These are phyloP conservation scores for Diarsia rubi DNA, from an alignment of 2,888 invertebrate genomes.

Conservation along the genomic window DNA sequence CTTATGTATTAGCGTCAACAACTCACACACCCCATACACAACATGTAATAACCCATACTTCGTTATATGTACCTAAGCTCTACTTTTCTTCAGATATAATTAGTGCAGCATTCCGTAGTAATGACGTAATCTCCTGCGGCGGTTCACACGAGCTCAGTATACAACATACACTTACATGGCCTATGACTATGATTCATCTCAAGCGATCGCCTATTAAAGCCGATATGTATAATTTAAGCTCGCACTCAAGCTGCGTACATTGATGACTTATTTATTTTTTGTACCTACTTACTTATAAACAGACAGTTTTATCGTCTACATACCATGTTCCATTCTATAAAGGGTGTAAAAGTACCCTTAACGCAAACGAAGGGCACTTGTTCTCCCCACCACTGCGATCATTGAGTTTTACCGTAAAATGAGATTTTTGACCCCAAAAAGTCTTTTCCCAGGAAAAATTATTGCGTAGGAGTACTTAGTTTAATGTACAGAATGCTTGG, in stretches of 20 bases:
- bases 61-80: constrained; percentile 62
- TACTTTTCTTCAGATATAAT: constrained; percentile 71
- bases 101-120: constrained; percentile 78
- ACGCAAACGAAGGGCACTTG: too few relatives aligned
- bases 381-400: too few relatives aligned
- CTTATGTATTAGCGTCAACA: not conserved
- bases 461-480: too few relatives aligned
- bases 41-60: constrained; percentile 6
- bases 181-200: constrained; percentile 65
- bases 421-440: too few relatives aligned
- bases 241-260: constrained; percentile 15
- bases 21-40: not conserved
- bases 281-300: not conserved
- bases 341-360: too few relatives aligned
- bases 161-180: constrained; percentile 65
- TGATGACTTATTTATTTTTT: constrained; percentile 5
- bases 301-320: not conserved
- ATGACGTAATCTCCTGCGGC: constrained; percentile 55
- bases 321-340: not conserved
- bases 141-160: constrained; percentile 66
- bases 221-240: constrained; percentile 31
- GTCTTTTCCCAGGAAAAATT: too few relatives aligned
- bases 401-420: too few relatives aligned
- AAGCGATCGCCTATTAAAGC: constrained; percentile 55
- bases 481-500: too few relatives aligned